phyloP scores from a whole-genome alignment of 2,113 vertebrate genomes.

The Cololabis saira region DNA sequence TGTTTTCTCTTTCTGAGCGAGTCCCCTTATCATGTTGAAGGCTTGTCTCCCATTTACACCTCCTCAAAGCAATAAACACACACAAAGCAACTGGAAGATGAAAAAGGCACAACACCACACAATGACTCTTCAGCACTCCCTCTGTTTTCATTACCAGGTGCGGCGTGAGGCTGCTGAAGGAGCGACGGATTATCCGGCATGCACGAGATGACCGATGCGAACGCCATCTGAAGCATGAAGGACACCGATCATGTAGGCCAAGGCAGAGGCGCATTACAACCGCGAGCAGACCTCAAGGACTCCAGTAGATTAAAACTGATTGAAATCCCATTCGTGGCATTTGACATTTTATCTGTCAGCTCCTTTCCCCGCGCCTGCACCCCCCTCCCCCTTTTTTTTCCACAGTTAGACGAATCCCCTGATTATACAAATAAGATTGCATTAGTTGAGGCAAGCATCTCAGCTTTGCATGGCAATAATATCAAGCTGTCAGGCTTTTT shows the following conservation, averaged over 20 bases:
- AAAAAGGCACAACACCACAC: slow-evolving; percentile 42
- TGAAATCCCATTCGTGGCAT: slow-evolving; percentile 79
- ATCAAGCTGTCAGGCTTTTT: slow-evolving; percentile 51
- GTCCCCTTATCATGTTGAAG: slow-evolving; percentile 34
- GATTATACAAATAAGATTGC: slow-evolving; percentile 59
- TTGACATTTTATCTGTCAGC: slow-evolving; percentile 52
- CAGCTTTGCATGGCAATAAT: slow-evolving; percentile 57
- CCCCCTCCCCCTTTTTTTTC: slow-evolving; percentile 24
- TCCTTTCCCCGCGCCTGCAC: slow-evolving; percentile 6
- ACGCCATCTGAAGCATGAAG: slow-evolving; percentile 68
- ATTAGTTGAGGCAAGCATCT: slow-evolving; percentile 45
- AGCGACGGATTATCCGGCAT: slow-evolving; percentile 64
- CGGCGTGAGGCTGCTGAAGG: slow-evolving; percentile 29
- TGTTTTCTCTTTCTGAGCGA: slow-evolving; percentile 12
- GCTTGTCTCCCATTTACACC: slow-evolving; percentile 53
- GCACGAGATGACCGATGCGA: slow-evolving; percentile 58
- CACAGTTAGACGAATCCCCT: slow-evolving; percentile 31
- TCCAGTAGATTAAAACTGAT: slow-evolving; percentile 78
- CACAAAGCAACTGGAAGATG: slow-evolving; percentile 13
- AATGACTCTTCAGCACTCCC: slow-evolving; percentile 21
- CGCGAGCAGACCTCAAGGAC: slow-evolving; percentile 71
- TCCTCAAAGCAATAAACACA: slow-evolving; percentile 53
- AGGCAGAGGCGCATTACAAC: slow-evolving; percentile 60
- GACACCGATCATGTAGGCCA: slow-evolving; percentile 60
- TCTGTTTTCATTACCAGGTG: slow-evolving; percentile 41